phyloP scores from a whole-genome alignment of 1,140 invertebrate genomes.

The Phortica variegata region DNA sequence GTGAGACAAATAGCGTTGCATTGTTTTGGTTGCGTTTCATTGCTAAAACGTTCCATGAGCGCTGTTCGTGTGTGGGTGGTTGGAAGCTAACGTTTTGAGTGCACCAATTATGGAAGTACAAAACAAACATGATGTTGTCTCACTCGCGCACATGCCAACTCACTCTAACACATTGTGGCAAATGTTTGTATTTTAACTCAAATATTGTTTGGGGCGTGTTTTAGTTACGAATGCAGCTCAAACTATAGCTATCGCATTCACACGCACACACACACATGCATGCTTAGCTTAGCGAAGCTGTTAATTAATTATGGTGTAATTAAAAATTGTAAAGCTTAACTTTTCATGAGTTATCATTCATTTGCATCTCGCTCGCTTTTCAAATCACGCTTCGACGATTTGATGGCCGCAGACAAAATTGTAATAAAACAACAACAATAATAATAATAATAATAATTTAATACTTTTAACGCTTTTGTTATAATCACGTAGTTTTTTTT shows the following conservation, averaged over 20 bases:
- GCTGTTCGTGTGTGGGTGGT: constrained; percentile 13
- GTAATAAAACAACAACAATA: too few relatives aligned
- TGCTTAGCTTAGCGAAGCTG: constrained; percentile 15
- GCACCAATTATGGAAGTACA: constrained; percentile 36
- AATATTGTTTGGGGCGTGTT: constrained; percentile 31
- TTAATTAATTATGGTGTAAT: constrained; percentile 51
- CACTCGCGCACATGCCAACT: constrained; percentile 13
- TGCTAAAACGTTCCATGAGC: constrained; percentile 19
- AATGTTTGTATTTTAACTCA: constrained; percentile 28
- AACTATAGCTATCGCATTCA: constrained; percentile 28
- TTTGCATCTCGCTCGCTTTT: constrained; percentile 14
- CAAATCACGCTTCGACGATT: constrained; percentile 20
- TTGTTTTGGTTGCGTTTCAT: constrained; percentile 19
- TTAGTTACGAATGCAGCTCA: constrained; percentile 8
- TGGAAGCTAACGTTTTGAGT: constrained; percentile 28
- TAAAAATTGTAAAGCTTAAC: constrained; percentile 36
- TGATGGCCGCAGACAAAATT: too few relatives aligned
- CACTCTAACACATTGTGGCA: background rate
- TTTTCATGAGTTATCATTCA: constrained; percentile 24
- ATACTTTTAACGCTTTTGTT: too few relatives aligned
- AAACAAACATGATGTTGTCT: constrained; percentile 19
- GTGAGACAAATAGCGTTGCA: constrained; percentile 12
- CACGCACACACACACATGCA: background rate
- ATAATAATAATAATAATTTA: too few relatives aligned
- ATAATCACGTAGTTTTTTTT: too few relatives aligned